phyloP scores from a whole-genome alignment of 2,113 vertebrate species.

The Rhea pennata region DNA sequence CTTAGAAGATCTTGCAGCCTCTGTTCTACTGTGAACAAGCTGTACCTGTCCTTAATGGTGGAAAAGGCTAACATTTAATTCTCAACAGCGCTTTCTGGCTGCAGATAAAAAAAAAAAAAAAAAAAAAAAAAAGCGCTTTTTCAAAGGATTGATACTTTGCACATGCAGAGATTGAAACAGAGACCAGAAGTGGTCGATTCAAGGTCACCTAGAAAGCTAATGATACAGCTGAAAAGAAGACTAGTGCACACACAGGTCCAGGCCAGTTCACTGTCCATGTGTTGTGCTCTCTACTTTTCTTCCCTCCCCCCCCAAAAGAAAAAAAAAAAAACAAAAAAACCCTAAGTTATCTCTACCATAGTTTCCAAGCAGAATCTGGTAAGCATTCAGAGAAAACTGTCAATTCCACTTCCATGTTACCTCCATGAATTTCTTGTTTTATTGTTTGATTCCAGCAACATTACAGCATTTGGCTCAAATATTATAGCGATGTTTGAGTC shows the following conservation, averaged over 20 bases:
- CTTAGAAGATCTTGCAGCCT: not conserved
- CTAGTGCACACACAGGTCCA: not conserved
- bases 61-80: not conserved
- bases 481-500: not conserved
- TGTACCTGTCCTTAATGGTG: not conserved
- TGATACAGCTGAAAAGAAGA: not conserved
- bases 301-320: not conserved
- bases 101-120: not conserved
- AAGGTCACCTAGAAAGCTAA: not conserved
- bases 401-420: not conserved
- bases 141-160: not conserved
- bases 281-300: not conserved
- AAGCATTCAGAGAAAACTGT: not conserved
- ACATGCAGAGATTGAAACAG: not conserved
- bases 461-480: not conserved
- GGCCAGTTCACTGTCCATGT: not conserved
- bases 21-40: not conserved
- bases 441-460: not conserved
- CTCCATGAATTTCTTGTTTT: not conserved
- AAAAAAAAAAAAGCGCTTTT: not conserved
- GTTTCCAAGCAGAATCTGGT: not conserved
- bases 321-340: no score
- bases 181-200: not conserved
- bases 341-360: not conserved
- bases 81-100: not conserved